Evolutionary conservation across 2,797 vertebrate species (phyloP).

Genomic region (Novumbra hubbsi): DNA sequence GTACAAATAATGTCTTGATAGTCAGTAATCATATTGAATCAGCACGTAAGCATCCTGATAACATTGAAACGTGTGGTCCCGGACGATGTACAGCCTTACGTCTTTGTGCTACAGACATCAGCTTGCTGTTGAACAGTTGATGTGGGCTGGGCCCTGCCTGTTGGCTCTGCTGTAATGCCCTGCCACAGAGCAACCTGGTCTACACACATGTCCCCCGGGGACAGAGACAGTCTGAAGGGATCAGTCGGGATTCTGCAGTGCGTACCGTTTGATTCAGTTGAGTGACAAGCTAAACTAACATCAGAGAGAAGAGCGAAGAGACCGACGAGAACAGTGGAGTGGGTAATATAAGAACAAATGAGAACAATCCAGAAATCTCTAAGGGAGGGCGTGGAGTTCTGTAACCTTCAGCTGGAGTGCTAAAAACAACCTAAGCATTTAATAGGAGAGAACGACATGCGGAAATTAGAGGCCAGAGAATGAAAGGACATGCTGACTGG

Average conservation of each 20-base stretch:
- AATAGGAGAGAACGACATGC: slow-evolving; percentile 32
- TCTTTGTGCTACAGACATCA: not conserved
- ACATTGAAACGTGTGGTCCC: too few relatives aligned
- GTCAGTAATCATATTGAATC: too few relatives aligned
- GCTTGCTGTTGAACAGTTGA: not conserved
- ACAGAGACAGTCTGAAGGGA: not conserved
- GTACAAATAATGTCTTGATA: too few relatives aligned
- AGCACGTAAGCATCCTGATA: too few relatives aligned
- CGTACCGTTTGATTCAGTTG: too few relatives aligned
- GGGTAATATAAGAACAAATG: slow-evolving; percentile 10
- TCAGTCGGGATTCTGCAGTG: too few relatives aligned
- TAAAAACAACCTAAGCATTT: slow-evolving; percentile 45
- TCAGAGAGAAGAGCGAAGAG: slow-evolving; percentile 15
- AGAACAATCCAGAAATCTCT: slow-evolving; percentile 19
- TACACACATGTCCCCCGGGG: not conserved
- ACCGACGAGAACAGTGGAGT: slow-evolving; percentile 26
- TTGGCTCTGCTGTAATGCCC: not conserved
- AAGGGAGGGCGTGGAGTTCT: slow-evolving; percentile 1
- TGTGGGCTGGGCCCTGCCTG: not conserved
- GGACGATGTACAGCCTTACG: not conserved
- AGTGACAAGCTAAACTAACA: too few relatives aligned
- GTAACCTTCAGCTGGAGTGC: slow-evolving; percentile 30
- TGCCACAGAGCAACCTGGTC: not conserved
- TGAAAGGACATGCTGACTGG: slow-evolving; percentile 39
- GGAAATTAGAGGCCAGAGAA: slow-evolving; percentile 49